Evolutionary conservation across 2,113 vertebrate genomes (phyloP).

Genomic region (Bubo blakistoni): DNA sequence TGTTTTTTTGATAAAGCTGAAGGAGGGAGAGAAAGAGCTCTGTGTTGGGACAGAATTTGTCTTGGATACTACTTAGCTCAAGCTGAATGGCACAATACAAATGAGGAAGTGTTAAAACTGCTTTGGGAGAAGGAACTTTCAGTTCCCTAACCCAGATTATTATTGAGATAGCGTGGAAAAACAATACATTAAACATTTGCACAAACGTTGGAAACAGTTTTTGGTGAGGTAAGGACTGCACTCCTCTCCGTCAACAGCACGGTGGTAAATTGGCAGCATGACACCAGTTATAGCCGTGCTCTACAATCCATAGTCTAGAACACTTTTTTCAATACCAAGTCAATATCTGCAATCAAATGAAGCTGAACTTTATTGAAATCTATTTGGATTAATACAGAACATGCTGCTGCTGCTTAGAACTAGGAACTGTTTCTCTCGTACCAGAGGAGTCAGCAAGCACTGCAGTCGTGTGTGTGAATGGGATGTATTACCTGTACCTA

Average conservation of each 20-base stretch:
- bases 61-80: not conserved
- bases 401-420: not conserved
- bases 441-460: not conserved
- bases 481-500: not conserved
- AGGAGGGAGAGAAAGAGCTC: not conserved
- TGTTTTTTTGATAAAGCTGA: not conserved
- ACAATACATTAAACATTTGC: not conserved
- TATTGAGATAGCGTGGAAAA: not conserved
- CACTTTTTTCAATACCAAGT: not conserved
- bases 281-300: not conserved
- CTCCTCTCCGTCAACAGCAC: not conserved
- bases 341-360: accelerated
- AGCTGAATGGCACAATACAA: not conserved
- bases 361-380: not conserved
- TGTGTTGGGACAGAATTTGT: not conserved
- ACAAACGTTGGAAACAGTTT: accelerated
- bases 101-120: slow-evolving; percentile 3
- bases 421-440: accelerated
- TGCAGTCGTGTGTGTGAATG: not conserved
- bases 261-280: accelerated
- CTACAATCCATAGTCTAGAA: not conserved
- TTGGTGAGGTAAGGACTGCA: not conserved
- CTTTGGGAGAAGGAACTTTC: not conserved
- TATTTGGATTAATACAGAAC: not conserved
- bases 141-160: not conserved